phyloP scores from a whole-genome alignment of 2,888 invertebrate species.

The Diabrotica balteata region DNA sequence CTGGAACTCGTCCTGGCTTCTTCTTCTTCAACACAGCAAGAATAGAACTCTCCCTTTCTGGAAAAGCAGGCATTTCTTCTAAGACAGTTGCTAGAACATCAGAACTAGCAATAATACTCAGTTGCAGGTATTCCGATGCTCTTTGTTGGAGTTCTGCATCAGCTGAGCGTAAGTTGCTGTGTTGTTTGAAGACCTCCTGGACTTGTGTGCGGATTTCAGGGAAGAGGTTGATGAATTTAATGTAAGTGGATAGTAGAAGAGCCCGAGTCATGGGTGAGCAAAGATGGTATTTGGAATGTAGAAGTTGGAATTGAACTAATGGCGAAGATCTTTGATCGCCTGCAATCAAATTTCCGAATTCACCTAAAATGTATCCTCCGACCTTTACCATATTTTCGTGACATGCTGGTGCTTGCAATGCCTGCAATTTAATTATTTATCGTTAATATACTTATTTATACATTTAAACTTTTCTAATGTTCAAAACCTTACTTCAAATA shows the following conservation, averaged over 20 bases:
- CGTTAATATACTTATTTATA: neutral
- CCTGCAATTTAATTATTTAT: slow-evolving; percentile 60
- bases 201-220: slow-evolving; percentile 97
- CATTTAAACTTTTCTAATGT: too few relatives aligned
- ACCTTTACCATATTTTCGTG: slow-evolving; percentile 99
- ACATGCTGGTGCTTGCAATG: slow-evolving; percentile 97
- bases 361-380: slow-evolving; percentile 98
- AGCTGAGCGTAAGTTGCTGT: slow-evolving; percentile 95
- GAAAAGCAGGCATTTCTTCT: slow-evolving; percentile 99
- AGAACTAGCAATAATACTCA: slow-evolving; percentile 94
- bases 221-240: slow-evolving; percentile 98
- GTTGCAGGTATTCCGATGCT: slow-evolving; percentile 95
- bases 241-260: slow-evolving; percentile 94
- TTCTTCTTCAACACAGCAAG: slow-evolving; percentile 98
- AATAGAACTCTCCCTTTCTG: slow-evolving; percentile 97
- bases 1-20: slow-evolving; percentile 93
- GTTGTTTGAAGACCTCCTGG: slow-evolving; percentile 89
- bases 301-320: slow-evolving; percentile 94
- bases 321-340: slow-evolving; percentile 98
- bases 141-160: slow-evolving; percentile 99
- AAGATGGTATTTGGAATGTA: slow-evolving; percentile 98
- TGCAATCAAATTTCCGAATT: slow-evolving; percentile 99
- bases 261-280: slow-evolving; percentile 98
- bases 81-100: slow-evolving; percentile 97
- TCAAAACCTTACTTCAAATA: slow-evolving; percentile 79